Conservation (phyloP, 2,113 vertebrate species). For the Donacobius atricapilla region DNA sequence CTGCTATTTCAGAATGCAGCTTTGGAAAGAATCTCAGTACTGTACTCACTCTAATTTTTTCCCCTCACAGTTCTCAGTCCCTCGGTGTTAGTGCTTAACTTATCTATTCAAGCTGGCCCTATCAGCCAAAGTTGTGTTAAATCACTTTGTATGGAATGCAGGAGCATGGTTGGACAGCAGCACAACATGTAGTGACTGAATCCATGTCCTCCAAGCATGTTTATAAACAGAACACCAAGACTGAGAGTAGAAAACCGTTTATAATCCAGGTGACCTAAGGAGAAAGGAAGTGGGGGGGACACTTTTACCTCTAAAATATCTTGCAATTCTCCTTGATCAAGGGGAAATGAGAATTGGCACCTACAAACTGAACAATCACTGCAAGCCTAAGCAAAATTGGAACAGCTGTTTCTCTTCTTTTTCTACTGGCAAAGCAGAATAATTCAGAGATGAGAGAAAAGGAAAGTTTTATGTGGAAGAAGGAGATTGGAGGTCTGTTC, state of each 20-base stretch:
- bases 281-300: neutral
- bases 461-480: slow-evolving; percentile 29
- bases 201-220: neutral
- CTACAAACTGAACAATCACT: neutral
- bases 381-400: slow-evolving; percentile 9
- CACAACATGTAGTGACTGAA: neutral
- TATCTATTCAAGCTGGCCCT: slow-evolving; percentile 3
- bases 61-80: neutral
- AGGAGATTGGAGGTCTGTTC: neutral
- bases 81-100: slow-evolving; percentile 24
- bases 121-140: slow-evolving; percentile 45
- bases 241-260: neutral
- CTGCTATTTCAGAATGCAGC: slow-evolving; percentile 41
- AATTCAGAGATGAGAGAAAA: slow-evolving; percentile 34
- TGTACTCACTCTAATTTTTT: neutral
- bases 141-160: slow-evolving; percentile 45
- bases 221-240: neutral
- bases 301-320: neutral
- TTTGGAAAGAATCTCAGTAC: slow-evolving; percentile 50
- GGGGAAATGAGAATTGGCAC: neutral
- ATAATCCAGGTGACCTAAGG: neutral
- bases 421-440: slow-evolving; percentile 37
- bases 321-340: fast-evolving
- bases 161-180: neutral
- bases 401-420: slow-evolving; percentile 48